These are phyloP conservation scores for Ploceus nigricollis DNA, from an alignment of 2,113 vertebrate genomes.

Conservation along the genomic window DNA sequence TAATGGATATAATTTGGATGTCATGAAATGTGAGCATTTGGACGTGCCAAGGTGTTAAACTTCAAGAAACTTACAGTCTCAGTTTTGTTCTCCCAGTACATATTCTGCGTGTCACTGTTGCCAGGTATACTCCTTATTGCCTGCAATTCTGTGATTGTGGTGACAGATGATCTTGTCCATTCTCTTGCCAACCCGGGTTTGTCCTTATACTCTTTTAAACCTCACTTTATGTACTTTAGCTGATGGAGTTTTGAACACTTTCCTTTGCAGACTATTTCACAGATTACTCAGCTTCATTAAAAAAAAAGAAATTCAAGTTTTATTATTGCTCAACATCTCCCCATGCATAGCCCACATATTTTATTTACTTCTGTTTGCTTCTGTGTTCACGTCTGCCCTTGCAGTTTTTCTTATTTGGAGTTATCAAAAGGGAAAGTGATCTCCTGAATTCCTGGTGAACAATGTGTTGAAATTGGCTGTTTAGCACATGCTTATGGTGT, in stretches of 20 bases:
- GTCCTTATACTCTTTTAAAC: neutral
- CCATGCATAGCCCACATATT: neutral
- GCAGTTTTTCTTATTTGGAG: neutral
- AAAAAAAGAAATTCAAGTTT: neutral
- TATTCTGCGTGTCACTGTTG: neutral
- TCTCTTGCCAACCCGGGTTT: neutral
- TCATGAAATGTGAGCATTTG: neutral
- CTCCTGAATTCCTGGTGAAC: neutral
- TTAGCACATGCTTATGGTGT: neutral
- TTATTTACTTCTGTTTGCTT: neutral
- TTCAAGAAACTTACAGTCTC: neutral
- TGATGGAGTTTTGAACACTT: neutral
- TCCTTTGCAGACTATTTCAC: neutral
- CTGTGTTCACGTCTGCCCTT: neutral
- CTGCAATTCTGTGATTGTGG: rapidly evolving
- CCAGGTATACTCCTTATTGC: neutral
- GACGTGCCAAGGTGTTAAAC: neutral
- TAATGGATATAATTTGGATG: neutral
- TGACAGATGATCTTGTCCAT: neutral
- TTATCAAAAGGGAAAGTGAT: neutral
- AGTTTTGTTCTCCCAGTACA: neutral
- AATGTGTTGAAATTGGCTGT: neutral
- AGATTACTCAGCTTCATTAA: neutral
- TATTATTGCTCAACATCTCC: neutral
- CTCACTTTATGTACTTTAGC: neutral